Evolutionary conservation across 2,888 invertebrate species (phyloP).

Genomic region (Smittia aterrima): DNA sequence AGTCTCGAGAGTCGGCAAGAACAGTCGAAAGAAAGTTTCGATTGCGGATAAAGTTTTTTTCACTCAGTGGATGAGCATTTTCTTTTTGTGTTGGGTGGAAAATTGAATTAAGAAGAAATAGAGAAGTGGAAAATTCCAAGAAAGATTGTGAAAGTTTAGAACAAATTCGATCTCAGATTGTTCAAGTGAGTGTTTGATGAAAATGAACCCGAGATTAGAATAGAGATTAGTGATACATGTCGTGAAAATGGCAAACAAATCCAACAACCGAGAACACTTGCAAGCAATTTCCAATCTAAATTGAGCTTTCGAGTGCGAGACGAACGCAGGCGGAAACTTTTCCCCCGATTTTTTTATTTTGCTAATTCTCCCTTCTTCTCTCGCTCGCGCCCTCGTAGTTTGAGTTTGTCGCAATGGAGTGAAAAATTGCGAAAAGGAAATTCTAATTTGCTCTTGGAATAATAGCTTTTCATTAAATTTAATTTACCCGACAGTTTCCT

Average conservation of each 20-base stretch:
- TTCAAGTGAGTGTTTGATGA: slow-evolving; percentile 8
- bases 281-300: neutral
- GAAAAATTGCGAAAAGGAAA: slow-evolving; percentile 25
- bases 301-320: slow-evolving; percentile 17
- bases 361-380: neutral
- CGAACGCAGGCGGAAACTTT: neutral
- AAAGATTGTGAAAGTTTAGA: slow-evolving; percentile 3
- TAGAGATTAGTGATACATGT: neutral
- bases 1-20: slow-evolving; percentile 36
- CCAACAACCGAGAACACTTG: neutral
- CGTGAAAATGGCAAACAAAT: neutral
- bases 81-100: neutral
- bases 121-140: neutral
- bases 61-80: slow-evolving; percentile 17
- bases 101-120: neutral
- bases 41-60: slow-evolving; percentile 5
- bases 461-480: slow-evolving; percentile 33
- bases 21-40: slow-evolving; percentile 33
- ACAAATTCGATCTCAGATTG: neutral
- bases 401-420: slow-evolving; percentile 21
- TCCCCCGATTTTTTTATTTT: neutral
- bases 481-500: neutral
- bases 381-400: neutral
- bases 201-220: neutral
- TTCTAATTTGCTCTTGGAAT: slow-evolving; percentile 15